A percentile compares a stretch with the other conserved stretches of the same genome.
phyloP scores from a whole-genome alignment of 2,888 invertebrate species.

The Hedychridium roseum region DNA sequence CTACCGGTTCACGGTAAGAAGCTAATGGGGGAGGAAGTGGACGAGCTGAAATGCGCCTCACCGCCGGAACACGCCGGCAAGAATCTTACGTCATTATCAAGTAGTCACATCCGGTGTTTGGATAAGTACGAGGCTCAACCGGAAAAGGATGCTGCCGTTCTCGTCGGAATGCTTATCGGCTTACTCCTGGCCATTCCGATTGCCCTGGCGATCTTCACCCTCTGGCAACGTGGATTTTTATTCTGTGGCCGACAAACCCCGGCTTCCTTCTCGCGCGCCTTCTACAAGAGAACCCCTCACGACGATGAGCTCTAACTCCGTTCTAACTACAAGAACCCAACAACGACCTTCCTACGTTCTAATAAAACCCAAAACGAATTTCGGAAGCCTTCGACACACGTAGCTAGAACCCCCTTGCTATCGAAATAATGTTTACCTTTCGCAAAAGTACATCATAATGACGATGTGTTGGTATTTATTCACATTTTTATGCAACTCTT shows the following conservation, averaged over 20 bases:
- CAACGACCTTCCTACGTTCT: no score
- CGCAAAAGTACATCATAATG: no score
- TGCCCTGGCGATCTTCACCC: constrained; percentile 68
- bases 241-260: constrained; percentile 69
- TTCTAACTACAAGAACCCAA: no score
- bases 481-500: no score
- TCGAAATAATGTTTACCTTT: no score
- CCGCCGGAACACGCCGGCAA: constrained; percentile 73
- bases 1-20: constrained; percentile 45
- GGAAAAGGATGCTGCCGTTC: constrained; percentile 73
- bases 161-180: constrained; percentile 76
- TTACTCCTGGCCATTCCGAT: constrained; percentile 75
- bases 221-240: constrained; percentile 74
- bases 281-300: constrained; percentile 74
- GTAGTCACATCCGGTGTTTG: constrained; percentile 72
- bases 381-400: no score
- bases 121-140: constrained; percentile 73
- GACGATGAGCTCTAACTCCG: constrained; percentile 64
- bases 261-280: constrained; percentile 72
- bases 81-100: constrained; percentile 69
- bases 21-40: constrained; percentile 40
- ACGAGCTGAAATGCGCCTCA: constrained; percentile 68
- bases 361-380: no score
- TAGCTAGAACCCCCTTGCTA: no score
- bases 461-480: no score